Evolutionary conservation across 2,888 invertebrate genomes (phyloP), one percentile per base, ranked within the genome.

Genomic region (Napeogenes sylphis): DNA sequence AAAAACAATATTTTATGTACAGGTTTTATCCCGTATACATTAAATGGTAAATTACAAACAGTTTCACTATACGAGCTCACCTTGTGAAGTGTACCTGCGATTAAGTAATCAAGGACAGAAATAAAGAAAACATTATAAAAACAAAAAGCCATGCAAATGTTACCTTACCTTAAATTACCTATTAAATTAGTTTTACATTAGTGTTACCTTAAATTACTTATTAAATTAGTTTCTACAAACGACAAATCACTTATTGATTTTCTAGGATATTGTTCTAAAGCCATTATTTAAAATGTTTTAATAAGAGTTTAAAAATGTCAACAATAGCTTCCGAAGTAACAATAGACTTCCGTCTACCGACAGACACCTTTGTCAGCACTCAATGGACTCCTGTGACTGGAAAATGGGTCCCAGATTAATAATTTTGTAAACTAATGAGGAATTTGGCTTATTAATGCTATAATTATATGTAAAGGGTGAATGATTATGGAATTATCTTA

Each of bases 271-370:
- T 35, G 45, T 63, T 46, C 61, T 55, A 60, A 62, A 62, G 64
- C 64, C 45, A 10, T 42, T 66, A 69, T 64, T 68, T 58, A 64
- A 68, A 67, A 69, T 51, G 61, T 81, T 84, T 83, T 85, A 86
- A 87, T 83, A 82, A 84, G 80, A 82, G 81, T 85, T 87, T 87
- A 83, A 85, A 42, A 85, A 86, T 79, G 84, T 87, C 86, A 85
- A 85, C 88, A 88, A 86, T 86, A 85, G 86, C 83, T 87, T 87
- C 85, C 88, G 84, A 79, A 78, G 80, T 82, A 82, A 87, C 87
- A 89, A 88, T 84, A 73, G 83, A 77, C 78, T 82, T 85, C 83
- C 85, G 85, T 84, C 83, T 80, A 83, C 77, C 78, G 85, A 77
- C 83, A 78, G 81, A 73, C 78, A 76, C 82, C 82, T 85, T 88